A percentile compares a stretch with the other conserved stretches of the same genome.
Evolutionary conservation across 2,888 invertebrate genomes (phyloP).

Genomic region (Cenopis cana): DNA sequence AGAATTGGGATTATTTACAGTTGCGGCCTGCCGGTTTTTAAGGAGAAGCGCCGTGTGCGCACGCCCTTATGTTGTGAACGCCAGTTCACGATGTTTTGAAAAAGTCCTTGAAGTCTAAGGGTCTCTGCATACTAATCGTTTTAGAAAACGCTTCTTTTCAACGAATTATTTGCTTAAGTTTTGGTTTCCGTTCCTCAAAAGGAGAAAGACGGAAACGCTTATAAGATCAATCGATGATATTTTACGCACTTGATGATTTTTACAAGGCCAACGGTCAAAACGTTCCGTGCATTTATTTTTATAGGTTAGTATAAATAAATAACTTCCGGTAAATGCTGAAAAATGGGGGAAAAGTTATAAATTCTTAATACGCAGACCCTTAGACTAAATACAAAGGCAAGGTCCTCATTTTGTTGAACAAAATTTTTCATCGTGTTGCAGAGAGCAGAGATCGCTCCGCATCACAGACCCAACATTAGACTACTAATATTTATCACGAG

Average conservation of each 20-base stretch:
- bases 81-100: slow-evolving; percentile 6
- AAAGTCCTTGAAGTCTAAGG: slow-evolving; percentile 17
- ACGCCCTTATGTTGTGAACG: slow-evolving; percentile 49
- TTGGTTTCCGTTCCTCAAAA: too few relatives aligned
- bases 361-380: neutral
- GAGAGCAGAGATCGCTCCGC: neutral
- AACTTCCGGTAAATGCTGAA: neutral
- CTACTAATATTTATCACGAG: neutral
- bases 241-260: too few relatives aligned
- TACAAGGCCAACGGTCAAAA: too few relatives aligned
- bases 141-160: neutral
- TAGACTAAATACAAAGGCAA: neutral
- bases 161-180: too few relatives aligned
- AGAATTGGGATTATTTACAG: slow-evolving; percentile 43
- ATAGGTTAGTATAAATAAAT: neutral
- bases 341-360: neutral
- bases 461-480: neutral
- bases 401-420: neutral
- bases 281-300: neutral
- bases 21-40: slow-evolving; percentile 37
- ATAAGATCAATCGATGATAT: too few relatives aligned
- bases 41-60: slow-evolving; percentile 61
- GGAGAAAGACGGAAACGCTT: too few relatives aligned
- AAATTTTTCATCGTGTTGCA: neutral
- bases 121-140: slow-evolving; percentile 16